Base-by-base conservation (phyloP, 2,888 invertebrate species). In the Podabrus alpinus region DNA sequence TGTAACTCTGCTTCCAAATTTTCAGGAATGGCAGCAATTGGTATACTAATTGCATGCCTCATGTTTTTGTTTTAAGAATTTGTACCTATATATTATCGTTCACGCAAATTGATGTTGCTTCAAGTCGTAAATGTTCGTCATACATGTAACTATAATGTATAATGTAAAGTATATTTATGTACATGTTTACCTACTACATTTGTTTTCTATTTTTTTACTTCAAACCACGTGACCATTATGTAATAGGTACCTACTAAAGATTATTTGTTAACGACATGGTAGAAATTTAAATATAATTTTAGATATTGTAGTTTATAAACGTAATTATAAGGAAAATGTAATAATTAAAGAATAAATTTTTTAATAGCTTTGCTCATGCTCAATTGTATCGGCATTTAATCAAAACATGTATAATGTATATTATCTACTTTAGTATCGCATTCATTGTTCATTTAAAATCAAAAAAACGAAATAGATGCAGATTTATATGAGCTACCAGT, bases 1-100 rank as follows among this genome's bases (percentile, higher is more conserved):
- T 76, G 76, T 16, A 76, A 76, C 25, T 76, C 76, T 0, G 76
- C 76, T 13, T 24, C 73, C 15, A 73, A 71, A 29, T 76, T 73
- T 60, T 61, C 71, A n/a, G 70, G 70, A 62, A 68, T 76, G 71
- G 59, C 73, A 9, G 71, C 62, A 17, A 45, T 76, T 17, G 73
- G 76, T 16, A n/a, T 76, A 29, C 68, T 76, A 11, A 67, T 76
- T 16, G 76, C 73, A 9, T 73, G 73, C 68, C 66, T 76, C 1
- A 66, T 68, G 71, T 76, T 73, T 69, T 69, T 76, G 19, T 73
- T 76, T 21, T 76, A 76, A 76, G 25, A 7, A 17, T 11, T 59
- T 21, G 61, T 66, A 25, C 66, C 15, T 21, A 7, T 45, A 67
- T 62, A 17, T 29, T 64, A 29, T 16, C 24, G 45, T 17, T 69